Conservation (phyloP, 2,888 invertebrate species). For the Leptinotarsa haldemani region DNA sequence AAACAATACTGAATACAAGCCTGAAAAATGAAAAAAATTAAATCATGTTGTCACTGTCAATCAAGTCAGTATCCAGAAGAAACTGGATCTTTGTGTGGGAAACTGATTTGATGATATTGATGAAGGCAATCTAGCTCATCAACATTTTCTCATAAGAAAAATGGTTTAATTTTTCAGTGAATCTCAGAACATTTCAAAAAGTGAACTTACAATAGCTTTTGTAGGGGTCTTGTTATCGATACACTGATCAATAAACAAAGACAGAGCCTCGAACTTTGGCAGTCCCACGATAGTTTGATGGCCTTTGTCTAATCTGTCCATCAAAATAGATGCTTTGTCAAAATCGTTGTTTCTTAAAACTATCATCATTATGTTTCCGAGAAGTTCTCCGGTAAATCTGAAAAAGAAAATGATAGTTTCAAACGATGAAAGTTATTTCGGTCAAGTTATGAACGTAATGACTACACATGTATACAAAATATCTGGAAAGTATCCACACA, state of each 20-base stretch:
- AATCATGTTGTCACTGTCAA: neutral
- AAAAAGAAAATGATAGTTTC: constrained; percentile 7
- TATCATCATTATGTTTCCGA: constrained; percentile 71
- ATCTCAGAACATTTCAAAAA: neutral
- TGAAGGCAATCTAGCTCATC: neutral
- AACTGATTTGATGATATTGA: neutral
- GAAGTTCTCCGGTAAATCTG: constrained; percentile 72
- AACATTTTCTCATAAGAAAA: neutral
- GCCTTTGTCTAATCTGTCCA: constrained; percentile 68
- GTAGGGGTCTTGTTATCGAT: constrained; percentile 68
- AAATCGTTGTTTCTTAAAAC: constrained; percentile 66
- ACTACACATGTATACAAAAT: too few species aligned
- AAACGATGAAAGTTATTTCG: too few species aligned
- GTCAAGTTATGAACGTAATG: too few species aligned
- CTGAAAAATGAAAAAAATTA: constrained; percentile 61
- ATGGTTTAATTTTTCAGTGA: neutral
- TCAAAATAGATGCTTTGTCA: constrained; percentile 68
- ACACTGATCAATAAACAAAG: constrained; percentile 69
- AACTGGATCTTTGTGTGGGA: neutral
- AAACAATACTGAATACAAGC: constrained; percentile 70
- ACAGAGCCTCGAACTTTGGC: constrained; percentile 66
- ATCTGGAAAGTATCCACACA: too few species aligned
- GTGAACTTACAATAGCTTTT: constrained; percentile 68
- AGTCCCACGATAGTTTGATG: constrained; percentile 71
- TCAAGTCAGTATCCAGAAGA: too few species aligned